A percentile compares a stretch with the other conserved stretches of the same genome.
phyloP scores from a whole-genome alignment of 2,888 invertebrate species.

The Catonia carolina region DNA sequence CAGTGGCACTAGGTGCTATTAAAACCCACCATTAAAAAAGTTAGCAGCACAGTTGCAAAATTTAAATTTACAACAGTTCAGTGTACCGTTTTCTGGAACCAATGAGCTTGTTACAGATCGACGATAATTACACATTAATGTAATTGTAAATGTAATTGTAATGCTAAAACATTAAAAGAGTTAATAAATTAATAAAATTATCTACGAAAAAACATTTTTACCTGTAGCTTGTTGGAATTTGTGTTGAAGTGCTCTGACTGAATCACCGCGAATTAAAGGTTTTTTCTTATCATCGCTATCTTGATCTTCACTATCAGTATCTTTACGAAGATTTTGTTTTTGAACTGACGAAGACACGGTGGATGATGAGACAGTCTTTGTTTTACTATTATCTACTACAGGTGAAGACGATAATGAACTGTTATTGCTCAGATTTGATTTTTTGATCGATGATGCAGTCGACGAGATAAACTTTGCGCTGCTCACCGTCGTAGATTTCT shows the following conservation, averaged over 20 bases:
- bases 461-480: background rate
- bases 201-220: conserved; percentile 31
- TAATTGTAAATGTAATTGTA: too few species aligned
- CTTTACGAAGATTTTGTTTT: conserved; percentile 14
- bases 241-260: conserved; percentile 70
- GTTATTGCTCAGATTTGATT: conserved; percentile 1
- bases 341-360: background rate
- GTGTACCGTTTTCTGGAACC: too few species aligned
- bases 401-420: conserved; percentile 11
- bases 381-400: background rate
- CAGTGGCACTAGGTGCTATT: too few species aligned
- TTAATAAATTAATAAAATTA: background rate
- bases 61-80: too few species aligned
- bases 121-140: too few species aligned
- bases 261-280: conserved; percentile 46
- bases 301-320: conserved; percentile 38
- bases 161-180: too few species aligned
- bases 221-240: conserved; percentile 67
- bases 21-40: too few species aligned
- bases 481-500: background rate
- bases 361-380: conserved; percentile 4
- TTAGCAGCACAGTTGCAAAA: too few species aligned
- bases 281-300: conserved; percentile 31
- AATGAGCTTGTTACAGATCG: too few species aligned
- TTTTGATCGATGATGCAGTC: background rate